Evolutionary conservation across 2,888 invertebrate genomes (phyloP).

Genomic region (Drosophila vallismaia): DNA sequence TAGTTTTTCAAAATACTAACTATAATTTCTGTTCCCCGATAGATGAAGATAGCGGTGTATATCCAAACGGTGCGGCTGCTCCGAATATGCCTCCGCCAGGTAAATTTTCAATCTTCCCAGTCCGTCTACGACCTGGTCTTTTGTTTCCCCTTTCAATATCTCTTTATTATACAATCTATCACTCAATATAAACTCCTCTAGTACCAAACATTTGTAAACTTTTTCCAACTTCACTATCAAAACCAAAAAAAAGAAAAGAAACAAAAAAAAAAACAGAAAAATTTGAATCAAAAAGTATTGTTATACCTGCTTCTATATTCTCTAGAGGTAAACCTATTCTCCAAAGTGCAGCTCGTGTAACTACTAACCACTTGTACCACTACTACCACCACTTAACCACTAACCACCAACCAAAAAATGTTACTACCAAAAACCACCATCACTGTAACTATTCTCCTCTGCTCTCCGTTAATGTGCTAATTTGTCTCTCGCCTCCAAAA

Average conservation of each 20-base stretch:
- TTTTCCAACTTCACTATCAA: slow-evolving; percentile 43
- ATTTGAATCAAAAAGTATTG: slow-evolving; percentile 47
- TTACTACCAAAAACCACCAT: slow-evolving; percentile 36
- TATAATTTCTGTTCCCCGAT: background rate
- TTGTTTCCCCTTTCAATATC: slow-evolving; percentile 42
- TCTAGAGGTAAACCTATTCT: slow-evolving; percentile 77
- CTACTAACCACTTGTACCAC: slow-evolving; percentile 55
- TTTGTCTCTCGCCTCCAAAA: slow-evolving; percentile 42
- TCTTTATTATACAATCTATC: slow-evolving; percentile 45
- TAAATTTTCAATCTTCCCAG: slow-evolving; percentile 62
- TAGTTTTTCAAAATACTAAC: background rate
- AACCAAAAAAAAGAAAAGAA: slow-evolving; percentile 23
- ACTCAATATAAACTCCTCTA: slow-evolving; percentile 57
- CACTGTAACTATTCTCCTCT: slow-evolving; percentile 70
- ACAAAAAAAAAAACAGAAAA: slow-evolving; percentile 18
- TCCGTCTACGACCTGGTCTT: slow-evolving; percentile 23
- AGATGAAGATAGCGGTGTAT: slow-evolving; percentile 81
- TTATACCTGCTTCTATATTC: slow-evolving; percentile 78
- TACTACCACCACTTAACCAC: slow-evolving; percentile 48
- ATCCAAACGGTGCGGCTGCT: slow-evolving; percentile 77
- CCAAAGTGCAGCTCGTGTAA: slow-evolving; percentile 73
- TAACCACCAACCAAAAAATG: slow-evolving; percentile 21
- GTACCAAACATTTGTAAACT: slow-evolving; percentile 53
- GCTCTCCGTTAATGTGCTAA: slow-evolving; percentile 66
- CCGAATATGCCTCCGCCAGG: slow-evolving; percentile 83